These are phyloP conservation scores for Melanerpes aurifrons DNA, from an alignment of 2,113 vertebrate genomes.

Conservation along the genomic window DNA sequence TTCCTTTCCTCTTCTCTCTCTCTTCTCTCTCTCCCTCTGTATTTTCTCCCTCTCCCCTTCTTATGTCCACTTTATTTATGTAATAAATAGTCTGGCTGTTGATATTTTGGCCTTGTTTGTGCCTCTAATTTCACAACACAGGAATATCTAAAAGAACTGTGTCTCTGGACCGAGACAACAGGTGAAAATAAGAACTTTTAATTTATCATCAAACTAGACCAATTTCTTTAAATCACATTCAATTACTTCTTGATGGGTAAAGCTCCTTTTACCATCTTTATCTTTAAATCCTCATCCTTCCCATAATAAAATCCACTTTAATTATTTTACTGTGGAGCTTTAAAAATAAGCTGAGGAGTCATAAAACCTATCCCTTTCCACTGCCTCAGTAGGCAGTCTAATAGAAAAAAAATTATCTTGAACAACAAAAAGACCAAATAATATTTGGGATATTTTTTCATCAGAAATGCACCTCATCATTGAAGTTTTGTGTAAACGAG, in stretches of 20 bases:
- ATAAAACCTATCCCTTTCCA: constrained; percentile 72
- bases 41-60: too few relatives aligned
- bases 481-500: constrained; percentile 40
- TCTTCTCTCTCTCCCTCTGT: too few relatives aligned
- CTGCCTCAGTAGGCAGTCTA: constrained; percentile 76
- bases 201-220: constrained; percentile 25
- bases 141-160: too few relatives aligned
- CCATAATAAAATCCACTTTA: constrained; percentile 52
- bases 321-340: constrained; percentile 56
- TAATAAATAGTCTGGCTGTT: too few relatives aligned
- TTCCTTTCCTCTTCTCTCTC: too few relatives aligned
- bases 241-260: constrained; percentile 29
- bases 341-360: constrained; percentile 72
- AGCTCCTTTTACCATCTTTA: background rate
- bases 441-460: constrained; percentile 73
- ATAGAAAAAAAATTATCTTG: constrained; percentile 78
- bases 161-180: too few relatives aligned
- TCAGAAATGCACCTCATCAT: constrained; percentile 59
- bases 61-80: too few relatives aligned
- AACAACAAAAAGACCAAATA: constrained; percentile 74
- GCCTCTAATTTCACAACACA: too few relatives aligned
- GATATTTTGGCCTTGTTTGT: too few relatives aligned
- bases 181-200: constrained; percentile 5
- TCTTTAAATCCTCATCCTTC: constrained; percentile 5
- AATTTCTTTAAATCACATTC: constrained; percentile 29